Evolutionary conservation across 2,113 vertebrate genomes (phyloP).

Genomic region (Piaya cayana): DNA sequence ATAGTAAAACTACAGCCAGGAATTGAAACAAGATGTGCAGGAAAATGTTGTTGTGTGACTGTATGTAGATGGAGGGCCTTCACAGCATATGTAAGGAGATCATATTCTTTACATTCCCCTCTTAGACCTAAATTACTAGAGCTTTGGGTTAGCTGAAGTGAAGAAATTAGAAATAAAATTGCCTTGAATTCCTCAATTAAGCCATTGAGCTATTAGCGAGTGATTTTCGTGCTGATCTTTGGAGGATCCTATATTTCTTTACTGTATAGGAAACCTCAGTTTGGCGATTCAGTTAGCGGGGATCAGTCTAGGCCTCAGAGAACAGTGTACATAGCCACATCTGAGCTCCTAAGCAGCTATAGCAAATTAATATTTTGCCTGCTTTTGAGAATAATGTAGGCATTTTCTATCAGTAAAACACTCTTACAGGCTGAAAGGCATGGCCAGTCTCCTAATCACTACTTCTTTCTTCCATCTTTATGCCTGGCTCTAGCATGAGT

Average conservation of each 20-base stretch:
- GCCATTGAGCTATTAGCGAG: background rate
- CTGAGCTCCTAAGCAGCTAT: background rate
- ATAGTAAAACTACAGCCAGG: background rate
- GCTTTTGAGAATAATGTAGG: background rate
- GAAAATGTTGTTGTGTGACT: background rate
- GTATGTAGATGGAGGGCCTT: background rate
- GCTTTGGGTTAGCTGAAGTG: background rate
- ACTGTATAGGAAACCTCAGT: background rate
- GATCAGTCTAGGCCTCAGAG: background rate
- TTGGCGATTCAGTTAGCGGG: background rate
- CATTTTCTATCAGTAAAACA: background rate
- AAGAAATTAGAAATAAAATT: slow-evolving; percentile 26
- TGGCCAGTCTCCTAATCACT: background rate
- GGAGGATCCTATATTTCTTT: background rate
- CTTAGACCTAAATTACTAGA: background rate
- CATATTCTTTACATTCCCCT: background rate
- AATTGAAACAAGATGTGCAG: background rate
- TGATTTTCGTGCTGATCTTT: background rate
- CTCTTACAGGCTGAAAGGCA: background rate
- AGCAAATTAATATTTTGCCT: background rate
- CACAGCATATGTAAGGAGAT: background rate
- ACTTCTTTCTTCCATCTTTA: background rate
- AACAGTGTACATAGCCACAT: background rate
- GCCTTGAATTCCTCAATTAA: slow-evolving; percentile 23
- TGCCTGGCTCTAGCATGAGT: background rate